These are phyloP conservation scores for Isaurus tuberculatus DNA, from an alignment of 92 coral and sea anemone species.

Conservation along the genomic window DNA sequence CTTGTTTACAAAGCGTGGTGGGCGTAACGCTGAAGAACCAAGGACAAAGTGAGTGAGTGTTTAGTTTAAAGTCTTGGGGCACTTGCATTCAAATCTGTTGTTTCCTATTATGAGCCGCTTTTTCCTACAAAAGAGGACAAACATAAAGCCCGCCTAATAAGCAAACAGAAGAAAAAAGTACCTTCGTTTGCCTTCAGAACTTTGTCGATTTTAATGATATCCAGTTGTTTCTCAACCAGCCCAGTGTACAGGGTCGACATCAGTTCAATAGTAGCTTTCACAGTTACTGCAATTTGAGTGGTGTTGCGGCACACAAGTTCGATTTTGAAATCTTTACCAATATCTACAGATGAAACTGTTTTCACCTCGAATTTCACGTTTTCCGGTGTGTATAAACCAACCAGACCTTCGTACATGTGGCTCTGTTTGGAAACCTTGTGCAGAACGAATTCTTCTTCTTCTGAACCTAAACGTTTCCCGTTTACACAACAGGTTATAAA, in stretches of 20 bases:
- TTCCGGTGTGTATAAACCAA: neutral
- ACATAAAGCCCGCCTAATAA: too few relatives aligned
- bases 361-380: slow-evolving; percentile 62
- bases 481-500: neutral
- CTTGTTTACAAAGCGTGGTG: too few relatives aligned
- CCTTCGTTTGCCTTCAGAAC: neutral
- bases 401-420: slow-evolving; percentile 14
- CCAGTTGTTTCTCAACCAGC: neutral
- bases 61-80: too few relatives aligned
- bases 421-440: slow-evolving; percentile 57
- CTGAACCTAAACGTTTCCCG: slow-evolving; percentile 43
- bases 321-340: slow-evolving; percentile 69
- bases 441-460: slow-evolving; percentile 60
- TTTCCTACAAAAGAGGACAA: too few relatives aligned
- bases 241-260: slow-evolving; percentile 76
- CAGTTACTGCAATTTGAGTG: slow-evolving; percentile 49
- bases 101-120: too few relatives aligned
- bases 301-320: slow-evolving; percentile 54
- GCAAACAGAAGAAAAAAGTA: neutral
- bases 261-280: slow-evolving; percentile 48
- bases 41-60: too few relatives aligned
- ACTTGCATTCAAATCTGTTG: too few relatives aligned
- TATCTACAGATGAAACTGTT: slow-evolving; percentile 37
- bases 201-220: neutral
- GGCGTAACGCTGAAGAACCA: too few relatives aligned